Evolutionary conservation across 2,113 vertebrate genomes (phyloP).

Genomic region (Gopherus evgoodei): DNA sequence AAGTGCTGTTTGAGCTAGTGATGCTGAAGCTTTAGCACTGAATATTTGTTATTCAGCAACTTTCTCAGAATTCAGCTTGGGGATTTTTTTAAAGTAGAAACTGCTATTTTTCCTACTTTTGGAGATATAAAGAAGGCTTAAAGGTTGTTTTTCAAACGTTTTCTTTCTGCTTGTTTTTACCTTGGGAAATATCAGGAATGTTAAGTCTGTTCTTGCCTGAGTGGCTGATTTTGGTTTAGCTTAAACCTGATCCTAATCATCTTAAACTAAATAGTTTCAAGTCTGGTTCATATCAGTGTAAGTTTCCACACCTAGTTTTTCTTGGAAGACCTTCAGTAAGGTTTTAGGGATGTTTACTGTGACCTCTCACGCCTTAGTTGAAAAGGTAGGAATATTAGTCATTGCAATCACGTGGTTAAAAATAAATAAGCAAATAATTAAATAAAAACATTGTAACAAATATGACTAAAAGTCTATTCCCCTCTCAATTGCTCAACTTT

Average conservation of each 20-base stretch:
- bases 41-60: not conserved
- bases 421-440: not conserved
- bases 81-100: accelerated
- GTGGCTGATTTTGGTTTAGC: not conserved
- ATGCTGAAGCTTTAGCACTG: not conserved
- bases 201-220: not conserved
- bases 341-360: slow-evolving; percentile 19
- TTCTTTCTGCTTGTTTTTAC: not conserved
- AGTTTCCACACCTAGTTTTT: not conserved
- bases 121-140: not conserved
- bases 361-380: not conserved
- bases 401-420: not conserved
- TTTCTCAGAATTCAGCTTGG: not conserved
- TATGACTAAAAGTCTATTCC: slow-evolving; percentile 57
- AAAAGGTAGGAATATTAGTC: not conserved
- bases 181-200: not conserved
- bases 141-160: not conserved
- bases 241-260: not conserved
- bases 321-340: not conserved
- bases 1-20: not conserved
- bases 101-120: not conserved
- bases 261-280: not conserved
- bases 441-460: slow-evolving; percentile 12
- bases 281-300: not conserved
- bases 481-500: slow-evolving; percentile 68